Evolutionary conservation across 2,797 vertebrate species (phyloP).

Genomic region (Champsocephalus esox): DNA sequence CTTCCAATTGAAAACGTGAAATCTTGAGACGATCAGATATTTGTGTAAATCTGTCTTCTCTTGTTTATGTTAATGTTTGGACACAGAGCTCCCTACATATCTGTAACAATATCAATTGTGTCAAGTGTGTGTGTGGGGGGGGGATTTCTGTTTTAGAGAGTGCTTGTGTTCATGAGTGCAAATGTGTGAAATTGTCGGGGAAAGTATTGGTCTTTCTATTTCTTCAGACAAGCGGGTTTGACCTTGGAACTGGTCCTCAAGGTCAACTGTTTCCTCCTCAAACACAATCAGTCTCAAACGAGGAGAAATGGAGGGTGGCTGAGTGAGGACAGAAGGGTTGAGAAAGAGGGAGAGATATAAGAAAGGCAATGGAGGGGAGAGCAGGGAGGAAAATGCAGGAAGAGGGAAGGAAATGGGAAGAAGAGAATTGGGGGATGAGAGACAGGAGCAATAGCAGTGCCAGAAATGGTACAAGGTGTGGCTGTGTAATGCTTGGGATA

Average conservation of each 20-base stretch:
- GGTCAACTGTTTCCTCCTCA: constrained; percentile 46
- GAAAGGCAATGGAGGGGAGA: background rate
- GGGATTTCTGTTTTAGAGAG: constrained; percentile 11
- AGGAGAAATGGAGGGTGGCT: constrained; percentile 14
- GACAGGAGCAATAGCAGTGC: constrained; percentile 16
- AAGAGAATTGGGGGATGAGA: constrained; percentile 1
- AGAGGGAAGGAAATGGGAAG: background rate
- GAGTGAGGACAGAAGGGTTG: constrained; percentile 2
- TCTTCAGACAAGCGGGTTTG: constrained; percentile 39
- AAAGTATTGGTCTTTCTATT: constrained; percentile 36
- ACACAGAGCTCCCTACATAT: constrained; percentile 10
- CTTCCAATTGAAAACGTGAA: background rate
- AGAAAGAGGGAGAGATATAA: constrained; percentile 10
- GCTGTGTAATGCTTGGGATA: constrained; percentile 26
- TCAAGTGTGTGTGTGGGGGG: background rate
- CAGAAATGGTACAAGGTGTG: constrained; percentile 26
- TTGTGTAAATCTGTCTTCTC: constrained; percentile 14
- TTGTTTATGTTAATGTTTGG: constrained; percentile 23
- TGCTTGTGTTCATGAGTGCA: constrained; percentile 11
- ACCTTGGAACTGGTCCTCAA: constrained; percentile 69
- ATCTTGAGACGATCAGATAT: constrained; percentile 5
- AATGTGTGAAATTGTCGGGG: constrained; percentile 7
- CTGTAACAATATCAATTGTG: constrained; percentile 7
- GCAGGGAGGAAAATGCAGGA: background rate
- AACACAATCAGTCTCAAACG: constrained; percentile 45